Evolutionary conservation across 2,113 vertebrate genomes (phyloP), one percentile per base, ranked within the genome.

Genomic region (Ariopsis seemanni): DNA sequence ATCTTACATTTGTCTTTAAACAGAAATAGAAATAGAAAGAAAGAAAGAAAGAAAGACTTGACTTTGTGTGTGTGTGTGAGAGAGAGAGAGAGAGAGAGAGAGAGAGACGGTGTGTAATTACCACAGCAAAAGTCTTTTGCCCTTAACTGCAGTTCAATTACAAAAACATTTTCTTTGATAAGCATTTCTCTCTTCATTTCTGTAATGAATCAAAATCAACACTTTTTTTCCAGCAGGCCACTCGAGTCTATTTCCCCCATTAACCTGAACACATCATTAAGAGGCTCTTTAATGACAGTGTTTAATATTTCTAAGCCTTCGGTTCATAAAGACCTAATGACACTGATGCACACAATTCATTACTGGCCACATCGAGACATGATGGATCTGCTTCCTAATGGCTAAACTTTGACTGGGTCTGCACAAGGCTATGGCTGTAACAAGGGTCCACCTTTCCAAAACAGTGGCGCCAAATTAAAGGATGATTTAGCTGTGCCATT

Each of bases 241-340:
- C 87, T 90, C 62, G 77, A 89, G 85, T 69, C 63, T 77, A 82
- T 85, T 87, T 90, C 87, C 87, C 86, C 89, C 88, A 91, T 92
- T 89, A 89, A 87, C 88, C 91, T 83, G 87, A 84, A 83, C 84
- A 90, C 89, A 91, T 90, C 90, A 91, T 88, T 91, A 88, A 83
- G 87, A 89, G 87, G 86, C 82, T 87, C 78, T 90, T 90, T 92
- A 91, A 92, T 92, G 89, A 86, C 89, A 88, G 88, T 79, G 85
- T 92, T 90, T 89, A 92, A 92, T 89, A 90, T 91, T 90, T 84
- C 82, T 88, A 88, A 84, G 90, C 90, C 89, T 90, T 89, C 69
- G 90, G 79, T 92, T 92, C 91, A 92, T 91, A 90, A 92, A 91
- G 87, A 88, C 91, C 87, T 93, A 93, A 93, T 93, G 91, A 88